Evolutionary conservation across 2,797 vertebrate species (phyloP).

Genomic region (Remorina albescens): DNA sequence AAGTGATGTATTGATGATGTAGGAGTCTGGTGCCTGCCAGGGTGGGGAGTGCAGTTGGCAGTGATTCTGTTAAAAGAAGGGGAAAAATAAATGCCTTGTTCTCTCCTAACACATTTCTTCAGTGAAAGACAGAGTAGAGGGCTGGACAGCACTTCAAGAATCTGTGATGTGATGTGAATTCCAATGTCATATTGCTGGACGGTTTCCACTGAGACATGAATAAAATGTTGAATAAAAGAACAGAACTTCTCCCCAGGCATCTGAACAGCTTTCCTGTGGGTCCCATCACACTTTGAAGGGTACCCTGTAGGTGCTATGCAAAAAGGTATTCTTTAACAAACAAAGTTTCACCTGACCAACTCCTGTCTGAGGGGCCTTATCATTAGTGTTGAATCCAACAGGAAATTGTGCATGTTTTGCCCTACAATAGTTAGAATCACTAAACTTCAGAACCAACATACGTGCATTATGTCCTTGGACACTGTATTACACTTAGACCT

Average conservation of each 20-base stretch:
- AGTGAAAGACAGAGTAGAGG: slow-evolving; percentile 25
- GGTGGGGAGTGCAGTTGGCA: slow-evolving; percentile 81
- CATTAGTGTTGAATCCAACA: slow-evolving; percentile 6
- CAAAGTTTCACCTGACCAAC: not conserved
- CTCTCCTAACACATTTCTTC: slow-evolving; percentile 12
- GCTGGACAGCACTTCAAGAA: slow-evolving; percentile 25
- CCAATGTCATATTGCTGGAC: slow-evolving; percentile 23
- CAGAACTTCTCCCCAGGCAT: not conserved
- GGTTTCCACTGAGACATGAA: slow-evolving; percentile 20
- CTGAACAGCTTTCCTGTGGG: slow-evolving; percentile 28
- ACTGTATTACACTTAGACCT: not conserved
- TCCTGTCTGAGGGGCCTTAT: slow-evolving; percentile 14
- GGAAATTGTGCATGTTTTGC: slow-evolving; percentile 4
- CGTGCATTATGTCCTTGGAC: not conserved
- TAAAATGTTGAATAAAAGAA: slow-evolving; percentile 16
- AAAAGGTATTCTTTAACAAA: not conserved
- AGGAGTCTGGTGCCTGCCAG: slow-evolving; percentile 79
- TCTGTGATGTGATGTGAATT: slow-evolving; percentile 28
- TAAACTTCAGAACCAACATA: slow-evolving; percentile 7
- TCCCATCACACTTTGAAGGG: slow-evolving; percentile 13
- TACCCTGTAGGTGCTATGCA: slow-evolving; percentile 24
- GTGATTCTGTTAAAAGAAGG: slow-evolving; percentile 81
- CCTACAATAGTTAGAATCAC: not conserved
- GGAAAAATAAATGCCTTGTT: slow-evolving; percentile 31
- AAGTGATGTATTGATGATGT: slow-evolving; percentile 80